Base-by-base conservation (phyloP, 2,888 invertebrate genomes). In the Leptarthrus brevirostris region DNA sequence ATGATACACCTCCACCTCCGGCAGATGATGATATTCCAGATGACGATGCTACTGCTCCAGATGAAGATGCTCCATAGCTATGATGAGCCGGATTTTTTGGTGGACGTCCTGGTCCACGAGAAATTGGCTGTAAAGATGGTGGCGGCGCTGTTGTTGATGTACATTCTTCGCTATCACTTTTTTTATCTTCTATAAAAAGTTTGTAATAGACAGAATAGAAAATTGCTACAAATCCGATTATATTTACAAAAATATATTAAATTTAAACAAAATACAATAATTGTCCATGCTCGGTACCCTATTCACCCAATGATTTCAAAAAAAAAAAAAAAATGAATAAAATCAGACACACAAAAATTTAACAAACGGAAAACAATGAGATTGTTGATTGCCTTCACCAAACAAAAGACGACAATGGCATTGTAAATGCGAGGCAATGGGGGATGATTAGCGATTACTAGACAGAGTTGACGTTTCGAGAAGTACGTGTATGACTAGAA, bases 41-140 rank as follows among this genome's bases (percentile, higher is more conserved):
- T 14, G 24, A 24, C n/a, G 44, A 40, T 44, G 72, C n/a, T 22
- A 34, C 40, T 20, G 20, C 54, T 56, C 20, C 18, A 34, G 58
- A 12, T 52, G 10, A 16, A 14, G 47, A 16, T 66, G 26, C 8
- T 5, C 58, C 40, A 36, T 58, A 36, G 14, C 26, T 40, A 20
- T 49, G 30, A 44, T 40, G 72, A 1, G 22, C 14, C 5, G 44
- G 47, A 44, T 34, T 66, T 44, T 76, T 76, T 20, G 76, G 74
- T 18, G 76, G 76, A 36, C 75, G 70, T 24, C 77, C 77, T 24
- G 72, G 74, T 14, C 74, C 75, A 24, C 72, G 64, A 20, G 74
- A 30, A 18, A 20, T 8, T 14, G 49, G 3, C 2, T 49, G 49
- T 40, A 52, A 6, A 8, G 52, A 6, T 12, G 36, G 1, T 24